Evolutionary conservation across 2,888 invertebrate genomes (phyloP).

Genomic region (Melinaea marsaeus): DNA sequence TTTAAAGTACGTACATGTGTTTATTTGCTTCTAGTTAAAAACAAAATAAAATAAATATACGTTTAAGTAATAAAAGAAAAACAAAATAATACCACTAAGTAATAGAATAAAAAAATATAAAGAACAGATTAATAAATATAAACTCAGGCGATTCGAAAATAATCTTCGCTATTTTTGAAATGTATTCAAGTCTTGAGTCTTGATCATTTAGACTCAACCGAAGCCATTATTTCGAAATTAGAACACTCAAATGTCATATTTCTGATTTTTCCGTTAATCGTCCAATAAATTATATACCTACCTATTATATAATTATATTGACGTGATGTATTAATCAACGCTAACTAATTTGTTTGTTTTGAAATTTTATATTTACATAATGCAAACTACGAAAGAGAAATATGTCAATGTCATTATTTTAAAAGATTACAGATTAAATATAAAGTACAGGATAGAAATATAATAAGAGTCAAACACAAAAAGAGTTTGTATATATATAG

Average conservation of each 20-base stretch:
- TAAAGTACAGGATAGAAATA: too few species aligned
- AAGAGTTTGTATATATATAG: too few species aligned
- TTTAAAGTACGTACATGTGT: too few species aligned
- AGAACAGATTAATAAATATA: background rate
- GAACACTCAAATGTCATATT: constrained; percentile 3
- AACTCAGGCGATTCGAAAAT: background rate
- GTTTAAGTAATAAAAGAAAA: too few species aligned
- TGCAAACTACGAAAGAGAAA: background rate
- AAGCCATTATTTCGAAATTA: constrained; percentile 4
- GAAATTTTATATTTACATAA: constrained; percentile 1
- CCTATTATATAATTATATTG: background rate
- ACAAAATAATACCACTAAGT: too few species aligned
- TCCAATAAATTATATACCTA: background rate
- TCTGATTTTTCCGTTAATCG: background rate
- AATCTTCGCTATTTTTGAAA: constrained; percentile 3
- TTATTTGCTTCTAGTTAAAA: too few species aligned
- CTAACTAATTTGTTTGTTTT: constrained; percentile 3
- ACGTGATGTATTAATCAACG: background rate
- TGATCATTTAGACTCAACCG: background rate
- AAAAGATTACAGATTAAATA: too few species aligned
- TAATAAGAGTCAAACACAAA: too few species aligned
- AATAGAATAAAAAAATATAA: background rate
- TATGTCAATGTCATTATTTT: too few species aligned
- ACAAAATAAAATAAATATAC: too few species aligned
- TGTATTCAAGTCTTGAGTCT: constrained; percentile 6